Conservation (phyloP, 2,113 vertebrate species). For the Tyto alba region DNA sequence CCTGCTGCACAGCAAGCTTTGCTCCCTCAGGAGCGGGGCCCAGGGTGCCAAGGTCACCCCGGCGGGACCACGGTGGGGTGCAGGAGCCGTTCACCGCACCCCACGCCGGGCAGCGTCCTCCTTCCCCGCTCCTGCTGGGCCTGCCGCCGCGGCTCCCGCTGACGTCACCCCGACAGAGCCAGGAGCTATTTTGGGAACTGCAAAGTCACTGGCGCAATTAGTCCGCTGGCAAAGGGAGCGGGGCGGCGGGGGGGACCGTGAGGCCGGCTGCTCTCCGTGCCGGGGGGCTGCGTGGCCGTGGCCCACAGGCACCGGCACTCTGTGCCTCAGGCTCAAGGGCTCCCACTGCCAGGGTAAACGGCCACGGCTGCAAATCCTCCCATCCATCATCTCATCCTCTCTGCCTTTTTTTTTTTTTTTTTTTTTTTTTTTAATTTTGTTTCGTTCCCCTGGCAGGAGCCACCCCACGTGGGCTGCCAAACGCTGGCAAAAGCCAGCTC, state of each 20-base stretch:
- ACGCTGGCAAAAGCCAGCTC: neutral
- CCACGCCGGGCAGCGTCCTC: neutral
- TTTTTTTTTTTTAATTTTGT: neutral
- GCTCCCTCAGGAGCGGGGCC: fast-evolving
- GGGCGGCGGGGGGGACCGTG: neutral
- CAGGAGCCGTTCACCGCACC: fast-evolving
- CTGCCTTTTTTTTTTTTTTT: neutral
- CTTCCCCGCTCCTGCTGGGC: neutral
- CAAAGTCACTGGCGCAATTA: conserved; percentile 57
- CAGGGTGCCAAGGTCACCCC: neutral
- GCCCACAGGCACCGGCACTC: neutral
- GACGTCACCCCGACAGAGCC: conserved; percentile 15
- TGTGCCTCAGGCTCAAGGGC: neutral
- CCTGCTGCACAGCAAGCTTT: fast-evolving
- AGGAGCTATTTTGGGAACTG: conserved; percentile 55
- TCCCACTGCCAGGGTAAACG: neutral
- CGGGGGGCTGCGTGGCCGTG: neutral
- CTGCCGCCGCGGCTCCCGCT: neutral
- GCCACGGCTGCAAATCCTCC: neutral
- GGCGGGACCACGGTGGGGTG: fast-evolving
- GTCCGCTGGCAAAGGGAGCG: neutral
- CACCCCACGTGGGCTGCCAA: neutral
- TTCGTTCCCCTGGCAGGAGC: neutral
- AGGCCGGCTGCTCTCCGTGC: neutral
- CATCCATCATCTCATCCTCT: neutral